Percentiles rank a stretch among this genome's conserved stretches.
Conservation (phyloP, 2,797 vertebrate species). For the Parotocinclus haroldoi region DNA sequence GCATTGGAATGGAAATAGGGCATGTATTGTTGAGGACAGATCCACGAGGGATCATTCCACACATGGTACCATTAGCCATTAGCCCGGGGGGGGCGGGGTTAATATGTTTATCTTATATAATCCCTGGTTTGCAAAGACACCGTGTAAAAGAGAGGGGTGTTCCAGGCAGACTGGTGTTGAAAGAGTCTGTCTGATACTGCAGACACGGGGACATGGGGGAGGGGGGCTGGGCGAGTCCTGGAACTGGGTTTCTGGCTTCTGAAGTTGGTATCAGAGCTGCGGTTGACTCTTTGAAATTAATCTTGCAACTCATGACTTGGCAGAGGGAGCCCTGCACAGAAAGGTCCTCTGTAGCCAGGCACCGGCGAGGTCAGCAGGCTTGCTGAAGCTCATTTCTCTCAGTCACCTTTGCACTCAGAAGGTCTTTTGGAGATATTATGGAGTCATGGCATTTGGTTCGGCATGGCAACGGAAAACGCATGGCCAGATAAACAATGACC, state of each 20-base stretch:
- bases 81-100: conserved; percentile 37
- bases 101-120: conserved; percentile 43
- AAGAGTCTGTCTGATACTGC: conserved; percentile 73
- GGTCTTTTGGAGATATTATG: no score
- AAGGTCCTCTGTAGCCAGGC: conserved; percentile 59
- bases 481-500: no score
- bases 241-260: conserved; percentile 76
- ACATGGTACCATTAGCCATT: conserved; percentile 27
- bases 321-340: conserved; percentile 71
- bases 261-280: conserved; percentile 58
- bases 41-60: conserved; percentile 40
- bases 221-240: conserved; percentile 63
- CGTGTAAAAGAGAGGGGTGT: conserved; percentile 41
- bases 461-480: no score
- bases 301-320: conserved; percentile 79
- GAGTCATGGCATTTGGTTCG: no score
- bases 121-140: conserved; percentile 35
- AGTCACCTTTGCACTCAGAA: no score
- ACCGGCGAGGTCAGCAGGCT: conserved; percentile 29
- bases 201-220: conserved; percentile 58
- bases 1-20: conserved; percentile 44
- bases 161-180: conserved; percentile 64
- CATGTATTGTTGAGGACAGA: conserved; percentile 56
- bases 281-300: conserved; percentile 75
- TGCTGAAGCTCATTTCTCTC: conserved; percentile 13